These are phyloP conservation scores for Nylanderia fulva DNA, from an alignment of 1,140 invertebrate species.

Conservation along the genomic window DNA sequence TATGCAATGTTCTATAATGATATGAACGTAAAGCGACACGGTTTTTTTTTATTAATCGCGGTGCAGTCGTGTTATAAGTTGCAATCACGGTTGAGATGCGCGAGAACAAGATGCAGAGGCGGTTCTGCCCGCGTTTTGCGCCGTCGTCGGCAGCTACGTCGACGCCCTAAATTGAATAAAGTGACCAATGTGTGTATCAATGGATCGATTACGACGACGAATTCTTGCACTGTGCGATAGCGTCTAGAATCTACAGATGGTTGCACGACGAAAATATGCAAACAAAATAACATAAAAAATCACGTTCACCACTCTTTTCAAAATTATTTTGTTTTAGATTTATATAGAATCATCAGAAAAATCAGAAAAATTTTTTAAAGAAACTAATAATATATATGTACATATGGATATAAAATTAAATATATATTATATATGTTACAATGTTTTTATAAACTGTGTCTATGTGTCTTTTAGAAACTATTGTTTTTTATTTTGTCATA, in stretches of 20 bases:
- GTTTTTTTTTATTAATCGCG: conserved; percentile 22
- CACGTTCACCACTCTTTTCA: not conserved
- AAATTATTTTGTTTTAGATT: not conserved
- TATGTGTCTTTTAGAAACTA: too few species aligned
- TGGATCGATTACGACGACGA: not conserved
- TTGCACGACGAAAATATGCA: not conserved
- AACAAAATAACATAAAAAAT: not conserved
- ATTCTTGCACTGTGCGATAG: not conserved
- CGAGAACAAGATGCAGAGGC: conserved; percentile 20
- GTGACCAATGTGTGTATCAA: not conserved
- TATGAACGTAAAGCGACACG: not conserved
- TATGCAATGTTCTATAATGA: not conserved
- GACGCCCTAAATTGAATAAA: conserved; percentile 36
- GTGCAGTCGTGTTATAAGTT: not conserved
- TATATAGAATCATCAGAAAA: not conserved
- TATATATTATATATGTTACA: too few species aligned
- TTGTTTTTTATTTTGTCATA: not conserved
- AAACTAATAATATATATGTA: too few species aligned
- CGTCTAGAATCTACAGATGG: not conserved
- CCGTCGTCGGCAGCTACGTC: conserved; percentile 3
- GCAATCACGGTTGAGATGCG: not conserved
- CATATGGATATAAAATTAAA: too few species aligned
- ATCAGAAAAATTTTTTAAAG: too few species aligned
- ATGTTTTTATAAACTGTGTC: too few species aligned
- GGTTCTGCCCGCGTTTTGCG: conserved; percentile 1